Evolutionary conservation across 1,140 invertebrate species (phyloP).

Genomic region (Panonychus citri): DNA sequence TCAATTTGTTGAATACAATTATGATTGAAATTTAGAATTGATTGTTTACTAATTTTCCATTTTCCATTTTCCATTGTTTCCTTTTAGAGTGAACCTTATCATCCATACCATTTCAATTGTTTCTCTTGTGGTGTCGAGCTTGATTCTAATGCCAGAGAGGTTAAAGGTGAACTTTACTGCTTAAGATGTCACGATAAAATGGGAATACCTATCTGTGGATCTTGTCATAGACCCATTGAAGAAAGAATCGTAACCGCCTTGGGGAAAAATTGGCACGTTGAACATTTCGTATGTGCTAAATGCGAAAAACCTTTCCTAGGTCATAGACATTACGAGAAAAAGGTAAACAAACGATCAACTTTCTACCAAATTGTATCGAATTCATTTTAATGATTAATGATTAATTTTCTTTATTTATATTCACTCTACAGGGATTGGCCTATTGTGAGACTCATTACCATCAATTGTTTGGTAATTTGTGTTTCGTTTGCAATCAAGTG

Average conservation of each 20-base stretch:
- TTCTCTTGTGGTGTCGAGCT: constrained; percentile 36
- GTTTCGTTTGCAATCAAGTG: constrained; percentile 95
- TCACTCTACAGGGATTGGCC: constrained; percentile 69
- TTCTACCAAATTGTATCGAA: not conserved
- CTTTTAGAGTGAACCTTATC: constrained; percentile 46
- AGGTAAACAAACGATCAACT: constrained; percentile 23
- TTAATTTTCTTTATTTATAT: not conserved
- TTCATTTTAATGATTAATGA: not conserved
- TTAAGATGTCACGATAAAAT: constrained; percentile 96
- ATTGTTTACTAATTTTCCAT: not conserved
- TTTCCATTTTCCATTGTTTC: not conserved
- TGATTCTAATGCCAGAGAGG: constrained; percentile 68
- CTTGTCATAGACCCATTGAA: constrained; percentile 84
- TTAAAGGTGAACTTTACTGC: constrained; percentile 86
- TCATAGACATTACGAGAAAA: constrained; percentile 95
- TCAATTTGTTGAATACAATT: no score
- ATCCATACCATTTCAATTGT: constrained; percentile 98
- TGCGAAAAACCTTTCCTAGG: constrained; percentile 99
- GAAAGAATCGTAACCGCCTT: constrained; percentile 85
- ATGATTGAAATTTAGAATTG: not conserved
- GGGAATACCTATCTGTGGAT: constrained; percentile 84
- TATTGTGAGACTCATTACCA: constrained; percentile 99
- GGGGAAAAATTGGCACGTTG: constrained; percentile 99
- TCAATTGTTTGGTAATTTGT: constrained; percentile 92
- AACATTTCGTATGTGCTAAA: constrained; percentile 54